These are phyloP conservation scores for Pimpla rufipes DNA, from an alignment of 2,888 invertebrate genomes.

Conservation along the genomic window DNA sequence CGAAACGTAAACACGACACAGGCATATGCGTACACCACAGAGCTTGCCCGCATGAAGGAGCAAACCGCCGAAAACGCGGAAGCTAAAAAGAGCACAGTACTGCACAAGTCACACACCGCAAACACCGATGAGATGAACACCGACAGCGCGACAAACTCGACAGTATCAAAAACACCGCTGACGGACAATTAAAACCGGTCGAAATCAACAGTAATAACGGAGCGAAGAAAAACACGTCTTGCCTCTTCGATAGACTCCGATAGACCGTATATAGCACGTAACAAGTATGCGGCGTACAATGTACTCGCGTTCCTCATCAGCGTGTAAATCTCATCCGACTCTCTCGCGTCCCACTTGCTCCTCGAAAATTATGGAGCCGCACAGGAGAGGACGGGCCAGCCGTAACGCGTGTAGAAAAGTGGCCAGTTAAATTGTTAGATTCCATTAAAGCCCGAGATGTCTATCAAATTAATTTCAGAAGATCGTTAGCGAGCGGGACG, in stretches of 20 bases:
- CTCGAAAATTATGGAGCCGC: background rate
- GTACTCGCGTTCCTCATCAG: slow-evolving; percentile 22
- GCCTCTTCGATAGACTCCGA: slow-evolving; percentile 14
- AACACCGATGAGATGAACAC: slow-evolving; percentile 1
- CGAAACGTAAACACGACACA: background rate
- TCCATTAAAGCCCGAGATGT: background rate
- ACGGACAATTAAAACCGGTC: background rate
- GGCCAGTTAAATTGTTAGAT: background rate
- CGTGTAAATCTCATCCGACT: slow-evolving; percentile 20
- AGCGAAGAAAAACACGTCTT: slow-evolving; percentile 9
- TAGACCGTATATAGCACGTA: slow-evolving; percentile 3
- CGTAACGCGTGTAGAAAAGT: background rate
- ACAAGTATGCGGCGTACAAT: background rate
- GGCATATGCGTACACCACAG: background rate
- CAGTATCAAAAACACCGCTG: slow-evolving; percentile 8
- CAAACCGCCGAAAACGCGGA: slow-evolving; percentile 5
- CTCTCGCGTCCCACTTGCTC: slow-evolving; percentile 4
- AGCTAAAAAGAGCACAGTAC: background rate
- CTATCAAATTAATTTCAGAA: background rate
- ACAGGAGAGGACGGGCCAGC: background rate
- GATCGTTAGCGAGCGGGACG: background rate
- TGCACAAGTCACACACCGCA: slow-evolving; percentile 9
- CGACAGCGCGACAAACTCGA: background rate
- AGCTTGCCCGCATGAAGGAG: no score
- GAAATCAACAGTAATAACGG: background rate